Percentiles rank a stretch among this genome's conserved stretches.
These are phyloP conservation scores for Babylonia areolata DNA, from an alignment of 1,140 invertebrate species.

Conservation along the genomic window DNA sequence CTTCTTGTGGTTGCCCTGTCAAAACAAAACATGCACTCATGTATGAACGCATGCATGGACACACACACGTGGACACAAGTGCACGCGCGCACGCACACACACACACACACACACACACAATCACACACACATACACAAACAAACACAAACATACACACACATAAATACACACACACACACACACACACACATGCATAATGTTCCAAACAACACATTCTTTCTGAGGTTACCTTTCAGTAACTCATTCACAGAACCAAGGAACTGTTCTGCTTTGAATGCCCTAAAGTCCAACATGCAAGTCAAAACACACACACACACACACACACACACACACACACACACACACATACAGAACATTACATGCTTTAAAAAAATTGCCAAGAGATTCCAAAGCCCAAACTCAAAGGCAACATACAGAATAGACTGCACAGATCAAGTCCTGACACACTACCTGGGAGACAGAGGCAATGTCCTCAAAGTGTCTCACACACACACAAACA, in stretches of 20 bases:
- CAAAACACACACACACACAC: too few species aligned
- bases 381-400: too few species aligned
- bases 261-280: too few species aligned
- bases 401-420: too few species aligned
- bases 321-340: too few species aligned
- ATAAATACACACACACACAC: not conserved
- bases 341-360: too few species aligned
- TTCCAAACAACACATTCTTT: not conserved
- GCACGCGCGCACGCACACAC: not conserved
- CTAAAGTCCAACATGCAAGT: too few species aligned
- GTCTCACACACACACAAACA: too few species aligned
- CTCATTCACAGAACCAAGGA: too few species aligned
- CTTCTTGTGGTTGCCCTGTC: slow-evolving; percentile 84
- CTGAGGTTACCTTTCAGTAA: not conserved
- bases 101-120: not conserved
- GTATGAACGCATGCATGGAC: not conserved
- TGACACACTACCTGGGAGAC: not conserved
- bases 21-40: not conserved
- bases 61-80: too few species aligned
- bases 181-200: not conserved
- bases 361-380: too few species aligned
- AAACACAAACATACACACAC: not conserved
- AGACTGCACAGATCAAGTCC: too few species aligned
- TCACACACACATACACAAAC: not conserved
- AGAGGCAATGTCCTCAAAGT: slow-evolving; percentile 58